These are phyloP conservation scores for Heloderma charlesbogerti DNA, from an alignment of 2,113 vertebrate species.

Conservation along the genomic window DNA sequence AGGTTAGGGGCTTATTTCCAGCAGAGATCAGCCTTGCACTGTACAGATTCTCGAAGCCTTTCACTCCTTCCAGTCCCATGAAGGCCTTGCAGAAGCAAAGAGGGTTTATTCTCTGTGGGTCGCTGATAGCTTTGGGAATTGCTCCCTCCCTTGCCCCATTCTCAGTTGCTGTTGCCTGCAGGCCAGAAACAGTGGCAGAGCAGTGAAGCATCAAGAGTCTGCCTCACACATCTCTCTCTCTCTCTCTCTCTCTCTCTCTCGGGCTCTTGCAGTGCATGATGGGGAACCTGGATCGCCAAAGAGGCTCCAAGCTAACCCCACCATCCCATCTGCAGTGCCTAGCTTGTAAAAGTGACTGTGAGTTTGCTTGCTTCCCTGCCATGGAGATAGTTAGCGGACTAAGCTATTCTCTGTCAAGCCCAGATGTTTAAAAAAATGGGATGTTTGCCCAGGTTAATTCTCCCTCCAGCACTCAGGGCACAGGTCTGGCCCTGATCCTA, in stretches of 20 bases:
- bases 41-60: constrained; percentile 52
- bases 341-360: too few species aligned
- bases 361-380: not conserved
- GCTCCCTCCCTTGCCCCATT: too few species aligned
- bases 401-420: not conserved
- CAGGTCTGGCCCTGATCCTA: not conserved
- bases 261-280: not conserved
- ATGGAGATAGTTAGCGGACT: not conserved
- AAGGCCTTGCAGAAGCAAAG: constrained; percentile 57
- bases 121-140: constrained; percentile 33
- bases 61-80: constrained; percentile 61
- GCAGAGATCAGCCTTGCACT: not conserved
- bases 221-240: too few species aligned
- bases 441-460: not conserved
- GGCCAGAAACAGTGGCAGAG: not conserved
- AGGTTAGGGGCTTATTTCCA: rapidly evolving
- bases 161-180: not conserved
- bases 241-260: not conserved
- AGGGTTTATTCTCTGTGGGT: constrained; percentile 60
- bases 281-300: not conserved
- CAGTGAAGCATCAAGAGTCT: not conserved
- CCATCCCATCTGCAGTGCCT: not conserved
- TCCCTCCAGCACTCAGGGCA: rapidly evolving
- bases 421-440: not conserved
- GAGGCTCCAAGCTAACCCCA: not conserved